A percentile compares a stretch with the other conserved stretches of the same genome.
Conservation (phyloP, 2,888 invertebrate genomes). For the Cheilosia pagana region DNA sequence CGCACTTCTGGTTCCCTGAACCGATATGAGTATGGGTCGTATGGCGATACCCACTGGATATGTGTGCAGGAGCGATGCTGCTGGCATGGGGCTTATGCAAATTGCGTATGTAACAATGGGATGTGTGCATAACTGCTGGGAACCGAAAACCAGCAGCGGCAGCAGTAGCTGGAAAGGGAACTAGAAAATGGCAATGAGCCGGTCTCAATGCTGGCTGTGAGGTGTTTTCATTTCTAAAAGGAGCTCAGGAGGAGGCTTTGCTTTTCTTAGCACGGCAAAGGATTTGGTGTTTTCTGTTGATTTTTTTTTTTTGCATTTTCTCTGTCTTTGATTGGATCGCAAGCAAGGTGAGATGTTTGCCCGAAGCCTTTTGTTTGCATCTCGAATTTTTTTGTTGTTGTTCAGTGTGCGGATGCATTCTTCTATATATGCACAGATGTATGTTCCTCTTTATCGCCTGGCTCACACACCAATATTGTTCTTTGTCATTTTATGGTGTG, state of each 20-base stretch:
- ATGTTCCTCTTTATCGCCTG: constrained; percentile 15
- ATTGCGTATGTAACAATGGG: constrained; percentile 65
- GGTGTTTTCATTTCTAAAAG: constrained; percentile 30
- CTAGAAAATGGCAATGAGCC: constrained; percentile 48
- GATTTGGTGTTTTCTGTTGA: neutral
- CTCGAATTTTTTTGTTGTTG: constrained; percentile 20
- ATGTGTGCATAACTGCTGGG: constrained; percentile 5
- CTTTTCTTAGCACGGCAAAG: constrained; percentile 34
- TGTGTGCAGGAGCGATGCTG: too few species aligned
- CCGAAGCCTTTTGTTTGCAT: constrained; percentile 67
- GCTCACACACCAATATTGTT: constrained; percentile 49
- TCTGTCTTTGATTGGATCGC: constrained; percentile 64
- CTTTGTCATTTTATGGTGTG: constrained; percentile 69
- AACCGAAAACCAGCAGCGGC: constrained; percentile 18
- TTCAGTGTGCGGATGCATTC: constrained; percentile 42
- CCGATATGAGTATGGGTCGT: neutral
- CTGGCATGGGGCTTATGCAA: constrained; percentile 60
- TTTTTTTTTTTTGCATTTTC: constrained; percentile 4
- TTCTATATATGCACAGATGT: neutral
- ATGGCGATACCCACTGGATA: neutral
- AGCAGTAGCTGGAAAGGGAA: constrained; percentile 7
- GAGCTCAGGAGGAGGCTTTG: constrained; percentile 13
- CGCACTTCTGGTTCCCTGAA: constrained; percentile 48
- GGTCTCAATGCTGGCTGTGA: constrained; percentile 10
- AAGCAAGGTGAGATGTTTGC: constrained; percentile 66